Evolutionary conservation across 2,113 vertebrate species (phyloP).

Genomic region (Apaloderma vittatum): DNA sequence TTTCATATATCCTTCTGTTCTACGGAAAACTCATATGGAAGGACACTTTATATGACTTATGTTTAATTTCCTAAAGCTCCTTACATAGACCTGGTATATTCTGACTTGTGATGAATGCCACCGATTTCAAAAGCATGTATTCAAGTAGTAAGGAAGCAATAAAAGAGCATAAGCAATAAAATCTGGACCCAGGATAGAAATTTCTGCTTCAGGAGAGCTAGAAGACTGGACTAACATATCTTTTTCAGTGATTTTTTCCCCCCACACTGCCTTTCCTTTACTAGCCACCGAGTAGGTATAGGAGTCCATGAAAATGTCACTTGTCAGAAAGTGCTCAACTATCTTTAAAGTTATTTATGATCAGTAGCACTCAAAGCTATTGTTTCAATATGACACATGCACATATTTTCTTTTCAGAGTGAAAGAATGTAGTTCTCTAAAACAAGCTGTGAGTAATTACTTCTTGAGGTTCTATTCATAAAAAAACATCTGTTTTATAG

Average conservation of each 20-base stretch:
- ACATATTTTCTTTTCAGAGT: background rate
- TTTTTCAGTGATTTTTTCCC: background rate
- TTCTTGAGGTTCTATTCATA: constrained; percentile 45
- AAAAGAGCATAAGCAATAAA: background rate
- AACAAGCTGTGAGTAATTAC: constrained; percentile 58
- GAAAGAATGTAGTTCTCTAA: constrained; percentile 15
- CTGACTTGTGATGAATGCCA: background rate
- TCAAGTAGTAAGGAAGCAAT: background rate
- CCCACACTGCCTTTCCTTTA: background rate
- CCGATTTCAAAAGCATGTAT: background rate
- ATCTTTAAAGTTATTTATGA: background rate
- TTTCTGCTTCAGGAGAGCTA: background rate
- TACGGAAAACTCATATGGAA: background rate
- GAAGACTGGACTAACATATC: background rate
- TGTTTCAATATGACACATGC: background rate
- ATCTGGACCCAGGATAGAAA: background rate
- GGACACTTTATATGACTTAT: background rate
- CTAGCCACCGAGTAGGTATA: background rate
- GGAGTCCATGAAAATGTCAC: background rate
- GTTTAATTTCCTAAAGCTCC: background rate
- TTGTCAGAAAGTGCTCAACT: background rate
- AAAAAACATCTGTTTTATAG: constrained; percentile 31
- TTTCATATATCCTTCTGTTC: background rate
- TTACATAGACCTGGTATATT: background rate
- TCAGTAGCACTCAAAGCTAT: constrained; percentile 2